Evolutionary conservation across 2,888 invertebrate genomes (phyloP), one percentile per base, ranked within the genome.

Genomic region (Sphaerophoria taeniata): DNA sequence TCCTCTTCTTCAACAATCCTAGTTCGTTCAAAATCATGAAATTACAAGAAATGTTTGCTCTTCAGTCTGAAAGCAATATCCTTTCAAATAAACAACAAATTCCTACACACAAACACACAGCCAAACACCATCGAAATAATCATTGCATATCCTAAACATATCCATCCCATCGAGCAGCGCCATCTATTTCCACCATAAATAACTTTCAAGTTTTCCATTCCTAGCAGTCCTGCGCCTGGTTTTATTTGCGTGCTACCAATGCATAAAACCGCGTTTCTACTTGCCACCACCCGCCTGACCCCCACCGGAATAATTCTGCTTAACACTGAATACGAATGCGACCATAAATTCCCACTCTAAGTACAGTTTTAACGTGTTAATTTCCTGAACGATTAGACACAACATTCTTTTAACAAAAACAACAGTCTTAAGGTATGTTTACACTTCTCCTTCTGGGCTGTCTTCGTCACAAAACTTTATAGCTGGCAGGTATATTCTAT

Each of bases 331-430:
- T 81, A 77, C 73, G 61, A 88, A 87, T 87, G 87, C 82, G 80
- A 82, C 87, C 86, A 88, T 88, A 88, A 88, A 88, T 88, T 88
- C 82, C 76, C 73, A 73, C 74, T 60, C 60, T 85, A 87, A 87
- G 87, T 87, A 87, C 86, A 87, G 80, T 85, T 84, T 87, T 87
- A 88, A 88, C 87, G 87, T 87, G 87, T 87, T 88, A 88, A 88
- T 88, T 88, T 88, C 87, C 88, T 87, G 87, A 87, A 87, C 87
- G 87, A 87, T 87, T 88, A 87, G 83, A 87, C 86, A 81, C 85
- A 78, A 75, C 86, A 84, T 83, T 85, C 87, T 77, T 85, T 79
- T 24, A 24, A 24, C 24, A 24, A 24, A 1, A 79, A 79, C 79
- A 80, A 61, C 53, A 67, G 72, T 71, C 73, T 83, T 56, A 86